Base-by-base conservation (phyloP, 2,113 vertebrate species). In the Protobothrops flavoviridis region DNA sequence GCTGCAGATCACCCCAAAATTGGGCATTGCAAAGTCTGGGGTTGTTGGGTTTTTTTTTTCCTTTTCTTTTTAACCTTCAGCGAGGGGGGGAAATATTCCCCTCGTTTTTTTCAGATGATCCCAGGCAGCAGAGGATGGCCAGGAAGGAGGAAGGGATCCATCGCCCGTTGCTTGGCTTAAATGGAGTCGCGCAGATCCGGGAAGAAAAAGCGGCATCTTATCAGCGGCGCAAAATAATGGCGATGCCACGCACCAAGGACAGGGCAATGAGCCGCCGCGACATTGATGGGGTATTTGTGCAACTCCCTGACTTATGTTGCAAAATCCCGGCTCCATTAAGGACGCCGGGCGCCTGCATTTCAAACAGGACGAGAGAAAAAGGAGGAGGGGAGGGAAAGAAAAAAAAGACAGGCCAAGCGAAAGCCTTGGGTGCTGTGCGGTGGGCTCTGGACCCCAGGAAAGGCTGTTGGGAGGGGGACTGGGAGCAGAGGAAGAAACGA, bases 151-250 rank as follows among this genome's bases (percentile, higher is more conserved):
- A 96, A 94, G 91, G 97, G 96, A 98, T 98, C 97, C 98, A 98
- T 98, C 98, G 97, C 94, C 94, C 96, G 39, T 50, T 97, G 97
- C 97, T 91, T 94, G 3, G 97, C 96, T 97, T 97, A 97, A 98
- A 98, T 96, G 98, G 97, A 97, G 97, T 95, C 95, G 97, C 86
- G 96, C 93, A 0, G 97, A 97, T 96, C 96, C 96, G 97, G 97
- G 94, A 94, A 94, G 59, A 96, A 96, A 50, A 96, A 0, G 86
- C 94, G 29, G 96, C 97, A 97, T 98, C 97, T 97, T 95, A 94
- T 97, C 98, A 97, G 93, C 97, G 96, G 97, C 94, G 97, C 98
- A 97, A 96, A 50, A 97, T 98, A 98, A 98, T 97, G 97, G 97
- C 96, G 97, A 97, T 96, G 95, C 97, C 97, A 97, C 69, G 97